Evolutionary conservation across 2,888 invertebrate genomes (phyloP).

Genomic region (Chymomyza amoena): DNA sequence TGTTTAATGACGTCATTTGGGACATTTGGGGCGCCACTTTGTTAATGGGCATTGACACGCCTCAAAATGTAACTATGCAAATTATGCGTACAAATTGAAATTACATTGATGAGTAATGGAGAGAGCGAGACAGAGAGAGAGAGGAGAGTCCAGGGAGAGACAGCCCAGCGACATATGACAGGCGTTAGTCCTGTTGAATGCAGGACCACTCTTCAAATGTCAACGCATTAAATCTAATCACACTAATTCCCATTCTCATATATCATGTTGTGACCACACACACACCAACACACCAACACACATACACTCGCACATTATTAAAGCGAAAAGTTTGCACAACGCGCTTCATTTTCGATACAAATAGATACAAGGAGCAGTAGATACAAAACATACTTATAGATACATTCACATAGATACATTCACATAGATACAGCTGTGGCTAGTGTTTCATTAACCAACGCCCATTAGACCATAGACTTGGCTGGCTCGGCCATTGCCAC

Average conservation of each 20-base stretch:
- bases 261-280: neutral
- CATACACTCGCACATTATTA: neutral
- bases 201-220: slow-evolving; percentile 39
- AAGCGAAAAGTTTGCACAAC: slow-evolving; percentile 18
- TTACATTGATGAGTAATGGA: slow-evolving; percentile 1
- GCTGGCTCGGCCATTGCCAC: slow-evolving; percentile 16
- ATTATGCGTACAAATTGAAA: slow-evolving; percentile 32
- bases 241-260: slow-evolving; percentile 12
- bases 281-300: neutral
- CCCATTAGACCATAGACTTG: neutral
- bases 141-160: too few relatives aligned
- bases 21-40: neutral
- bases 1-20: neutral
- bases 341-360: slow-evolving; percentile 41
- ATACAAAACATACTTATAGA: slow-evolving; percentile 7
- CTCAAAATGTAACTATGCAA: slow-evolving; percentile 1
- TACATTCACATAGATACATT: slow-evolving; percentile 9
- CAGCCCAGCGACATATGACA: too few relatives aligned
- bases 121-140: too few relatives aligned
- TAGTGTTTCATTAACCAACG: slow-evolving; percentile 5
- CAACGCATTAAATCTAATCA: slow-evolving; percentile 66
- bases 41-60: neutral
- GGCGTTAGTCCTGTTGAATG: neutral
- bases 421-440: neutral
- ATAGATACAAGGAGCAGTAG: slow-evolving; percentile 60